phyloP scores from a whole-genome alignment of 1,140 invertebrate species.

The Heliconius hewitsoni region DNA sequence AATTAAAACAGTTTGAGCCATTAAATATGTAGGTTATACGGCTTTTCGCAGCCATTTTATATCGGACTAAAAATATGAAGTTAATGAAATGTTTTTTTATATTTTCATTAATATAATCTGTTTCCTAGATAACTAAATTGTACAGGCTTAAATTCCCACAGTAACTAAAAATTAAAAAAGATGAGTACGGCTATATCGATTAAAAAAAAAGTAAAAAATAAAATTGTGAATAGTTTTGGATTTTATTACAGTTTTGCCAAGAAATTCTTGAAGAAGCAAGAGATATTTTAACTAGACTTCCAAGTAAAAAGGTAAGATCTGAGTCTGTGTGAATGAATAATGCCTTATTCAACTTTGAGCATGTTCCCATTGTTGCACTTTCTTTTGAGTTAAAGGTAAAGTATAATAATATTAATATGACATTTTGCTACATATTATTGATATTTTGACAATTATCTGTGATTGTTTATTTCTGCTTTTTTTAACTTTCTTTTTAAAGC shows the following conservation, averaged over 20 bases:
- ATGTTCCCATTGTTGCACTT: not conserved
- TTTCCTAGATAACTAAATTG: not conserved
- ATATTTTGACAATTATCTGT: too few species aligned
- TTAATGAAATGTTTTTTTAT: conserved; percentile 1
- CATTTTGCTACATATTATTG: too few species aligned
- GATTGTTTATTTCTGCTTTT: too few species aligned
- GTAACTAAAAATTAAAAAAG: too few species aligned
- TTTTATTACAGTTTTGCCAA: not conserved
- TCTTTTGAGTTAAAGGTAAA: not conserved
- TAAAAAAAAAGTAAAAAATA: too few species aligned
- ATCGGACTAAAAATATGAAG: not conserved
- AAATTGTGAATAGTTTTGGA: too few species aligned
- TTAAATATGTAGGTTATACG: conserved; percentile 1
- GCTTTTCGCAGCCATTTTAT: not conserved
- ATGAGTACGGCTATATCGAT: too few species aligned
- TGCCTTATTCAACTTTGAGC: not conserved
- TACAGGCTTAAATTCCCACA: too few species aligned
- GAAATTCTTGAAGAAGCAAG: not conserved
- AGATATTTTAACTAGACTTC: not conserved
- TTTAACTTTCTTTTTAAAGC: too few species aligned
- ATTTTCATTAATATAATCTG: not conserved
- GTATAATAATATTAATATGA: not conserved
- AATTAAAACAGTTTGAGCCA: not conserved
- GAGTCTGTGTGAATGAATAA: conserved; percentile 1
- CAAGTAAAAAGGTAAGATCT: not conserved